phyloP scores from a whole-genome alignment of 2,797 vertebrate species.

The Platalea minor region DNA sequence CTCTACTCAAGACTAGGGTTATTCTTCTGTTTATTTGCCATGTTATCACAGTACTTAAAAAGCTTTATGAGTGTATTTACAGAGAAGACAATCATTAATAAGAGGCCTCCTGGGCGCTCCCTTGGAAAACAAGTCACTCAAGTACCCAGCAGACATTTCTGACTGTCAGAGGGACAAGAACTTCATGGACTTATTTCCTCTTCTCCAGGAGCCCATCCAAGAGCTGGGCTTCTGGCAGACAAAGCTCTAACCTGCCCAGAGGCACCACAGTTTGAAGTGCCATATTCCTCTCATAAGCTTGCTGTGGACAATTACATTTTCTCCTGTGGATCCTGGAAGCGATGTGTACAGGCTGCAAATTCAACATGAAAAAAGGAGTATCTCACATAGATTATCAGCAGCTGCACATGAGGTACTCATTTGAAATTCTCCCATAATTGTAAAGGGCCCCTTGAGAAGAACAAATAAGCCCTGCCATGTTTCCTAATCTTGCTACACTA shows the following conservation, averaged over 20 bases:
- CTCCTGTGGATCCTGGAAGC: neutral
- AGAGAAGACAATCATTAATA: neutral
- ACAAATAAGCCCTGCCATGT: slow-evolving; percentile 45
- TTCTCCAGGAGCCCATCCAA: neutral
- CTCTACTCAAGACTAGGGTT: neutral
- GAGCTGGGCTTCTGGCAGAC: neutral
- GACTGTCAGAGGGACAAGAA: neutral
- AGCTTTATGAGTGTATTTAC: neutral
- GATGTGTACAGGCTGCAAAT: rapidly evolving
- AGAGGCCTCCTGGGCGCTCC: neutral
- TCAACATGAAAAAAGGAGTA: neutral
- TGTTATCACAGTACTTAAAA: neutral
- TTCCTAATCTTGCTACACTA: slow-evolving; percentile 52
- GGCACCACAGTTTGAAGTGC: neutral
- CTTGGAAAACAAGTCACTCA: neutral
- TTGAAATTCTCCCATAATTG: slow-evolving; percentile 41
- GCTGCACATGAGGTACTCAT: neutral
- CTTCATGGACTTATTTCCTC: neutral
- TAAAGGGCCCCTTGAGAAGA: slow-evolving; percentile 50
- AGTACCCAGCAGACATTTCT: neutral
- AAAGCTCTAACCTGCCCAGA: neutral
- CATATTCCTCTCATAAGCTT: neutral
- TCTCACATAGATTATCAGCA: neutral
- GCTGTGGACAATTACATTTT: neutral
- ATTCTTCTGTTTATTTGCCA: neutral